Evolutionary conservation across 2,113 vertebrate species (phyloP), one percentile per base, ranked within the genome.

Genomic region (Myanophis thanlyinensis): DNA sequence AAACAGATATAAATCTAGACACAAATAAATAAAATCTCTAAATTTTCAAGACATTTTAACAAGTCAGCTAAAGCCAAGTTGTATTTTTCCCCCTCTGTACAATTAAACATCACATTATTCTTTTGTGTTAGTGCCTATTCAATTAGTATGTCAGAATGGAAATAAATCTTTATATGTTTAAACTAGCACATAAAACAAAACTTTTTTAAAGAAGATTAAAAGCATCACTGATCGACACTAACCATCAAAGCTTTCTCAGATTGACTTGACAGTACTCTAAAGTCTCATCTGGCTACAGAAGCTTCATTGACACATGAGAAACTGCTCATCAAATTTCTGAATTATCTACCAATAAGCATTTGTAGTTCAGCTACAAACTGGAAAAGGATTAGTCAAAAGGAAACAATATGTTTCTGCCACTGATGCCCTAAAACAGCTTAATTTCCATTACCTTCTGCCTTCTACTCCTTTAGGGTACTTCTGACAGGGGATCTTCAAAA

Each of bases 91-190:
- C 54, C 6, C 7, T 47, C n/a, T 46, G 27, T 92, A 8, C 30
- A 90, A 48, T 46, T 51, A 56, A 87, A 22, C 85, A 46, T 51
- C 53, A 89, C 80, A 89, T 52, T 53, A 90, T 90, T 59, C 44
- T 85, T 35, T 44, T 40, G 85, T 48, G 54, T 89, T 89, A 89
- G 35, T n/a, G 51, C 53, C 88, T 87, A 56, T 89, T 91, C 87
- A 94, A 89, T 80, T 54, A 91, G 54, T 25, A 49, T 52, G 1
- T 87, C 87, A 93, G 87, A 89, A 35, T 51, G 35, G 47, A 89
- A 49, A 27, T 85, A 94, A 94, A 90, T 67, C 40, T 73, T 89
- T 56, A n/a, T 40, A 25, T 93, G 73, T 89, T 89, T 49, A 88
- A 88, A 10, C 48, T 47, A 89, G 20, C 3, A 54, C 44, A 25